Evolutionary conservation across 53 echinoderm and acorn worm genomes (phyloP).

Genomic region (Crossaster papposus): DNA sequence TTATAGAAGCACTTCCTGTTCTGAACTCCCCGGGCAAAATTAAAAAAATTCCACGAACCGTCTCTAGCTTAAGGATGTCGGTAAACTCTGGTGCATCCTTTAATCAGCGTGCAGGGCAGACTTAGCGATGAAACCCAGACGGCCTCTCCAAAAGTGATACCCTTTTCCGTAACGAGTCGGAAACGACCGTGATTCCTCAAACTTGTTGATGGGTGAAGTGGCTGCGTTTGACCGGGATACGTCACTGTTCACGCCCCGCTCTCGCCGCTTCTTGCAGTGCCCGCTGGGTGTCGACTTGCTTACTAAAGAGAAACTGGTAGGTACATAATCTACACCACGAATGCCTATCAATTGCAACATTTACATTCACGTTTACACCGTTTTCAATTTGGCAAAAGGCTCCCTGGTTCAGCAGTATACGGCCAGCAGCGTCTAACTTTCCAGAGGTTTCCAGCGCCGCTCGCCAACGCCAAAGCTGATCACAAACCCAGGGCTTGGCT

Average conservation of each 20-base stretch:
- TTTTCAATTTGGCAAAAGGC: not conserved
- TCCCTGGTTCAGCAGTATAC: not conserved
- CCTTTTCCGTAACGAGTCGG: not conserved
- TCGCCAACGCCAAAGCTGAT: not conserved
- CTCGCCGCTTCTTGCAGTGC: too few relatives aligned
- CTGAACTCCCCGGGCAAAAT: not conserved
- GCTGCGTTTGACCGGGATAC: not conserved
- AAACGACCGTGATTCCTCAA: not conserved
- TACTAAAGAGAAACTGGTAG: too few relatives aligned
- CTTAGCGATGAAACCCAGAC: not conserved
- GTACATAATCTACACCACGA: too few relatives aligned
- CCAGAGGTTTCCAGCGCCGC: too few relatives aligned
- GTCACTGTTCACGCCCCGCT: too few relatives aligned
- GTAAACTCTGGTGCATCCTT: not conserved
- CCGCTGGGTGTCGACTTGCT: too few relatives aligned
- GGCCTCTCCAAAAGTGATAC: not conserved
- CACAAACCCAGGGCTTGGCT: not conserved
- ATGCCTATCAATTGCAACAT: too few relatives aligned
- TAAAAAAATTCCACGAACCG: conserved; percentile 42
- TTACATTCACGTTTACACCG: not conserved
- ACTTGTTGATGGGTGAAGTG: not conserved
- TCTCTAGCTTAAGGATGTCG: not conserved
- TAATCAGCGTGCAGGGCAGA: not conserved
- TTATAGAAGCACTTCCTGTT: conserved; percentile 22
- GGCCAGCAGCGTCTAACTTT: too few relatives aligned